Evolutionary conservation across 2,888 invertebrate genomes (phyloP), one percentile per base, ranked within the genome.

Genomic region (Chalcis sispes): DNA sequence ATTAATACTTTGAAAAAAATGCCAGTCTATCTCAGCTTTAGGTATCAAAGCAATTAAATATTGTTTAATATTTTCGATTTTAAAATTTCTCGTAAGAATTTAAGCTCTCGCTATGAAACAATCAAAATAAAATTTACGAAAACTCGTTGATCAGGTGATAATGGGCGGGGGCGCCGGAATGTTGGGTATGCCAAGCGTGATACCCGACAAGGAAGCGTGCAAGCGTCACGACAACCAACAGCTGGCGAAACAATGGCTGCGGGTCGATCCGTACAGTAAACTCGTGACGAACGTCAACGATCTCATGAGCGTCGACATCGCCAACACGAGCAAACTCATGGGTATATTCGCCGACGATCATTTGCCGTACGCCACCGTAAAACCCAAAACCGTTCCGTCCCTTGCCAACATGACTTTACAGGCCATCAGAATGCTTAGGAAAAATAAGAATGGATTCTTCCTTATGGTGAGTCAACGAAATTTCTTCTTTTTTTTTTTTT

Each of bases 151-250:
- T 0, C 62, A 91, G 90, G 90, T 91, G 0, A 90, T 93, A 7
- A 88, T 93, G 83, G 93, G 93, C 13, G 93, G 93, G 1, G 93
- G 93, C 1, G 89, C 90, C 2, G 89, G 89, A 18, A 87, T 89
- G 7, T 83, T 91, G 87, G 83, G 83, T 0, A 70, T 72, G 42
- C 42, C 80, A 5, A 86, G 79, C 4, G 29, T 15, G 52, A 72
- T 36, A 82, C 85, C 80, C 23, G 81, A 36, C 23, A 86, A 87
- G 2, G 81, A 82, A 8, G 82, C 86, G 0, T 92, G 92, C 80
- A 64, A 73, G 1, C 89, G 92, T 20, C 82, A 81, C 0, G 93
- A 94, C 82, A 88, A 89, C 0, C 86, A 90, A 42, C 91, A 93
- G 84, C 89, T 94, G 71, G 89, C 91, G 0, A 85, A 90, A 27